Conservation (phyloP, 2,113 vertebrate species). For the Castor canadensis region DNA sequence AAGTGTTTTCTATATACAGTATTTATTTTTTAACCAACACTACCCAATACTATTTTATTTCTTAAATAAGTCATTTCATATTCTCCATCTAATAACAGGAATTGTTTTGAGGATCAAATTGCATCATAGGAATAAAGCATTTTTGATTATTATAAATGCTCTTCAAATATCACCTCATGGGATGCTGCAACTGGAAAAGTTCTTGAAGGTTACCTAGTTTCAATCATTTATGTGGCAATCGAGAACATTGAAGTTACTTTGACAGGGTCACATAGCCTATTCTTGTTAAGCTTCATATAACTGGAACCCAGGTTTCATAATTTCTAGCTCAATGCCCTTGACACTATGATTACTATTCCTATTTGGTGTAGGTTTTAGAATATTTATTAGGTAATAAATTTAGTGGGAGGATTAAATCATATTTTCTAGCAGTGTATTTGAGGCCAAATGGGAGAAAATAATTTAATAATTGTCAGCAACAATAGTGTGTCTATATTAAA, state of each 20-base stretch:
- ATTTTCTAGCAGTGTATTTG: slow-evolving; percentile 24
- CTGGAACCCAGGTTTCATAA: background rate
- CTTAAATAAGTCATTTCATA: background rate
- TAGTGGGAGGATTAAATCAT: background rate
- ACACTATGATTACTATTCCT: background rate
- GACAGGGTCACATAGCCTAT: background rate
- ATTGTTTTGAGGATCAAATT: slow-evolving; percentile 33
- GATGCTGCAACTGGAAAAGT: background rate
- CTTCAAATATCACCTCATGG: background rate
- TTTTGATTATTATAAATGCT: background rate
- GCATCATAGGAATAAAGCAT: background rate
- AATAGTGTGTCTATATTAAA: slow-evolving; percentile 52
- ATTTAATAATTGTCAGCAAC: slow-evolving; percentile 52
- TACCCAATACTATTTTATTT: background rate
- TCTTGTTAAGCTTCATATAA: background rate
- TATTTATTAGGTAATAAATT: slow-evolving; percentile 57
- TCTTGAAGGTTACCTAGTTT: background rate
- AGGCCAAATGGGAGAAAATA: slow-evolving; percentile 51
- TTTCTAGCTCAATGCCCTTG: slow-evolving; percentile 32
- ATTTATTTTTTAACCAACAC: background rate
- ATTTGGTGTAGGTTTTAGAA: slow-evolving; percentile 25
- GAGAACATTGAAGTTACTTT: slow-evolving; percentile 32
- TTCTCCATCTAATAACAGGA: background rate
- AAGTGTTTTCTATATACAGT: background rate
- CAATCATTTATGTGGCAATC: background rate